These are phyloP conservation scores for Microctonus hyperodae DNA, from an alignment of 2,888 invertebrate genomes.

Conservation along the genomic window DNA sequence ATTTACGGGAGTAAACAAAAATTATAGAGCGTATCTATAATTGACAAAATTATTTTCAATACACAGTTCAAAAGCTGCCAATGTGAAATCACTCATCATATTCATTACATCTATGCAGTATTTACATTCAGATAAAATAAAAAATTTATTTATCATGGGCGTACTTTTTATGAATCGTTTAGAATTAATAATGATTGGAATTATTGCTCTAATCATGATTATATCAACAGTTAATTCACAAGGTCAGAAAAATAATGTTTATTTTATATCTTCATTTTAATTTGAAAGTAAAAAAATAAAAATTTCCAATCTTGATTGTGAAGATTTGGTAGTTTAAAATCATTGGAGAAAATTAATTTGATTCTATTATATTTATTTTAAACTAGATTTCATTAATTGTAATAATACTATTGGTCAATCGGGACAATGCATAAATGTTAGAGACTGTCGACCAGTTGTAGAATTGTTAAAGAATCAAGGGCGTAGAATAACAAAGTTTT, in stretches of 20 bases:
- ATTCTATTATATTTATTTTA: neutral
- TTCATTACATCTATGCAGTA: too few relatives aligned
- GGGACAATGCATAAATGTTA: constrained; percentile 68
- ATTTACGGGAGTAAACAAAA: too few relatives aligned
- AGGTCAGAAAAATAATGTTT: constrained; percentile 22
- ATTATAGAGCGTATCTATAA: too few relatives aligned
- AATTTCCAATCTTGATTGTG: too few relatives aligned
- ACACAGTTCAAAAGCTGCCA: neutral
- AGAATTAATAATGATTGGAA: neutral
- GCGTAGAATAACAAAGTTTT: constrained; percentile 63
- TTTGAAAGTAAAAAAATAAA: too few relatives aligned
- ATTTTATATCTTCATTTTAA: too few relatives aligned
- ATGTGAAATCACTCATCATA: neutral
- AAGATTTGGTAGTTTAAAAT: too few relatives aligned
- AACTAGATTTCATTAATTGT: constrained; percentile 54
- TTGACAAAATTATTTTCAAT: too few relatives aligned
- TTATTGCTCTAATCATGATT: neutral
- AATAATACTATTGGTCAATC: constrained; percentile 63
- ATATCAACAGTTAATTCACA: constrained; percentile 8
- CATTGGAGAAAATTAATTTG: too few relatives aligned
- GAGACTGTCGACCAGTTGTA: constrained; percentile 65
- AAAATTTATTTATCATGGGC: neutral
- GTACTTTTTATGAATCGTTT: neutral
- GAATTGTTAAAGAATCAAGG: constrained; percentile 63
- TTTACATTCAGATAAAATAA: too few relatives aligned